These are phyloP conservation scores for Zaprionus camerounensis DNA, from an alignment of 1,140 invertebrate species.

Conservation along the genomic window DNA sequence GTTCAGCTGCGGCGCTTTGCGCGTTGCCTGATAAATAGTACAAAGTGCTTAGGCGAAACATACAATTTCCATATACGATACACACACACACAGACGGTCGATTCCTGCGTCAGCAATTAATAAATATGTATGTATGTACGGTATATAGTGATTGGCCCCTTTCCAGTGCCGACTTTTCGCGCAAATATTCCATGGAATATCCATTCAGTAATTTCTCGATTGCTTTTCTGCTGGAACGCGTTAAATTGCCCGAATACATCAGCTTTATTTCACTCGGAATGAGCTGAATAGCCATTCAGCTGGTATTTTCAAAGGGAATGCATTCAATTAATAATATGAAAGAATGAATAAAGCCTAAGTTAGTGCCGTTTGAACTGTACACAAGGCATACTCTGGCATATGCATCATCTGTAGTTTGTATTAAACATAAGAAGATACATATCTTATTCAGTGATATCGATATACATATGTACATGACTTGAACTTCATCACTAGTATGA, in stretches of 20 bases:
- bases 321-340: not conserved
- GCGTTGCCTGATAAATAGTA: constrained; percentile 12
- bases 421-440: too few relatives aligned
- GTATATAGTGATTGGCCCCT: constrained; percentile 24
- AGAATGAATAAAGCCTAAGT: not conserved
- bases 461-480: not conserved
- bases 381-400: too few relatives aligned
- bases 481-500: not conserved
- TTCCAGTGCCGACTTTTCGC: constrained; percentile 8
- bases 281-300: not conserved
- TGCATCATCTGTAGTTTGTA: too few relatives aligned
- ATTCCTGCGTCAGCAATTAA: constrained; percentile 13
- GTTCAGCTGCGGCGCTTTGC: constrained; percentile 53
- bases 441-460: not conserved
- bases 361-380: not conserved
- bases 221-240: not conserved
- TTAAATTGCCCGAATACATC: constrained; percentile 2
- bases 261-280: not conserved
- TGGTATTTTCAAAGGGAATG: not conserved
- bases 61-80: constrained; percentile 5
- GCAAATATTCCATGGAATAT: constrained; percentile 2
- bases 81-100: not conserved
- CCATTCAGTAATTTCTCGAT: not conserved
- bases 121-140: not conserved
- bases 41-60: constrained; percentile 12